Conservation (phyloP, 2,113 vertebrate genomes). For the Oncorhynchus kisutch region DNA sequence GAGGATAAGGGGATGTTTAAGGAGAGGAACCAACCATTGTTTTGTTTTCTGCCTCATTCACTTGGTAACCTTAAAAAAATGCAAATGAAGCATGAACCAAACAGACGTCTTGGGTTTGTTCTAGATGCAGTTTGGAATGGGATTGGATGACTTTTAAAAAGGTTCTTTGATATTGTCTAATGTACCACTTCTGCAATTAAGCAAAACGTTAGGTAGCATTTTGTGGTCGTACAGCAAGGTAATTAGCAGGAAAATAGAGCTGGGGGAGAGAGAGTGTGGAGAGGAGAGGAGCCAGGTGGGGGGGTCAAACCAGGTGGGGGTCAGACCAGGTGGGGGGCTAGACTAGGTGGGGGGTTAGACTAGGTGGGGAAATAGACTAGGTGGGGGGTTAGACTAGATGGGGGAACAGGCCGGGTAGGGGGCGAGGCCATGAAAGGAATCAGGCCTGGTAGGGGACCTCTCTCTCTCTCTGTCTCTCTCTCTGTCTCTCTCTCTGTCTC, state of each 20-base stretch:
- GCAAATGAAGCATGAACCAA: slow-evolving; percentile 65
- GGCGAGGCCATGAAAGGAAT: slow-evolving; percentile 34
- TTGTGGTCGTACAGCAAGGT: slow-evolving; percentile 69
- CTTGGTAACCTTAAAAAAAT: slow-evolving; percentile 72
- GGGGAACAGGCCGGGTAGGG: slow-evolving; percentile 34
- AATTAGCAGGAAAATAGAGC: slow-evolving; percentile 69
- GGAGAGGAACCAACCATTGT: slow-evolving; percentile 4
- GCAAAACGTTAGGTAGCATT: slow-evolving; percentile 69
- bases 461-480: background rate
- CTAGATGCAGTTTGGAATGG: slow-evolving; percentile 60
- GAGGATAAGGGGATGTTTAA: slow-evolving; percentile 7
- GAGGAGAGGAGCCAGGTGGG: slow-evolving; percentile 4
- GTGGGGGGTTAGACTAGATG: background rate
- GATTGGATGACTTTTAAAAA: slow-evolving; percentile 70
- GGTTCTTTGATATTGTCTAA: slow-evolving; percentile 68
- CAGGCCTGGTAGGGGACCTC: background rate
- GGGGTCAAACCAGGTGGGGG: too few relatives aligned
- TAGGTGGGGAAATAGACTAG: slow-evolving; percentile 55
- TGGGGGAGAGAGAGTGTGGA: slow-evolving; percentile 38
- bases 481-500: too few relatives aligned
- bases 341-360: slow-evolving; percentile 58
- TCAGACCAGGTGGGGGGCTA: slow-evolving; percentile 30
- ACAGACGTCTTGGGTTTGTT: slow-evolving; percentile 63
- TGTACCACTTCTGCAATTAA: slow-evolving; percentile 73
- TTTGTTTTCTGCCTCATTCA: slow-evolving; percentile 2